Base-by-base conservation (phyloP, 1,140 invertebrate species). In the Drosophila nigromelanica region DNA sequence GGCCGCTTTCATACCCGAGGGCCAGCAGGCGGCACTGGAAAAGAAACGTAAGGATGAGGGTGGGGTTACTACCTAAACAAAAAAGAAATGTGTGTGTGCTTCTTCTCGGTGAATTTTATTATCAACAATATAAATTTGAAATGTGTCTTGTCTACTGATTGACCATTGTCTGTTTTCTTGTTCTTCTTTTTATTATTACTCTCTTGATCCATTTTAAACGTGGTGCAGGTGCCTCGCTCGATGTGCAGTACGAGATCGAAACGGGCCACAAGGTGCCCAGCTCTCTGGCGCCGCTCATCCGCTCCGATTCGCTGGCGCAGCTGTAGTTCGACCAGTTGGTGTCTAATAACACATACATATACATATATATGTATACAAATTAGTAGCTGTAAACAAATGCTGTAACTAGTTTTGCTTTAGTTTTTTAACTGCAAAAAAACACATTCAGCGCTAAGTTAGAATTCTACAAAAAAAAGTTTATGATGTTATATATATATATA, bases 1-100 rank as follows among this genome's bases (percentile, higher is more conserved):
- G 71, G 96, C 98, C 47, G 95, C 96, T 52, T 98, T 98, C 93
- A 97, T 99, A 90, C 97, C 98, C 35, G 96, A 97, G 81, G 93
- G 94, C 67, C 93, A 92, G 75, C 93, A 92, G 67, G 89, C 93
- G 54, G 86, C 92, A 78, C 93, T 90, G 92, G 91, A 92, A 72
- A 92, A 90, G 76, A 91, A 91, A 80, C 79, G 90, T 91, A 92
- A 91, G 78, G 75, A 70, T 55, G 47, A 14, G 35, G 5, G 40
- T 5, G 67, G 14, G 24, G 10, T 39, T 8, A 37, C 35, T 42
- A 52, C 66, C 45, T 62, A 50, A 27, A 48, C 11, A 24, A 27
- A 48, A 47, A 14, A 43, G 18, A 27, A 15, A 27, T 52, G 40
- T 30, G 12, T 64, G 40, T 56, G 39, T 18, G 18, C 18, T 18